These are phyloP conservation scores for Agrilus mali DNA, from an alignment of 2,888 invertebrate species.

Conservation along the genomic window DNA sequence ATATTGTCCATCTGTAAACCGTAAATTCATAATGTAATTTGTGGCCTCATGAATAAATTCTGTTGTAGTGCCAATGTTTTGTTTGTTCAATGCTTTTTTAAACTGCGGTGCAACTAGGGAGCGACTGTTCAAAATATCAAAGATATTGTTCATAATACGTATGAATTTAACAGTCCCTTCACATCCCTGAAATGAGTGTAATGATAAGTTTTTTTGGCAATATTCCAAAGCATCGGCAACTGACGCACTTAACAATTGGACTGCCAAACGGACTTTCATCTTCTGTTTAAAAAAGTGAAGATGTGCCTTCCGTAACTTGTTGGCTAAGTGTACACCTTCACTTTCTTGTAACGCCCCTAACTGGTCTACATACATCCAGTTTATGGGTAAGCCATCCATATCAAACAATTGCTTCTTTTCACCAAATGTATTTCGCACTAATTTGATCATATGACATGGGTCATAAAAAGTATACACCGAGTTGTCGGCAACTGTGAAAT, in stretches of 20 bases:
- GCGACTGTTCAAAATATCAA: constrained; percentile 17
- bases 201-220: constrained; percentile 11
- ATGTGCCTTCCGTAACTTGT: constrained; percentile 9
- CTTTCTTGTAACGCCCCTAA: constrained; percentile 8
- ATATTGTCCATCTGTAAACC: not conserved
- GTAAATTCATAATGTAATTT: not conserved
- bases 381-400: constrained; percentile 7
- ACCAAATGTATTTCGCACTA: no score
- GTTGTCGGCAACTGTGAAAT: not conserved
- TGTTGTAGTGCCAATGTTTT: not conserved
- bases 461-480: constrained; percentile 5
- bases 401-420: constrained; percentile 7
- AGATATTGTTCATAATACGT: constrained; percentile 13
- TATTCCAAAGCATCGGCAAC: constrained; percentile 16
- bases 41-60: no score
- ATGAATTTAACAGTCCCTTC: constrained; percentile 13
- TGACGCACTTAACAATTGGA: constrained; percentile 12
- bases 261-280: constrained; percentile 17
- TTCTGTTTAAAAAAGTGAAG: constrained; percentile 10
- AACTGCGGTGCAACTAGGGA: constrained; percentile 8
- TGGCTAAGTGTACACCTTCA: constrained; percentile 11
- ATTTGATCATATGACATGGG: constrained; percentile 9
- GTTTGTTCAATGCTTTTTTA: constrained; percentile 8
- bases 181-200: constrained; percentile 13
- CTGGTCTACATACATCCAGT: constrained; percentile 8